These are phyloP conservation scores for Drosophila asahinai DNA, from an alignment of 1,140 invertebrate species.

Conservation along the genomic window DNA sequence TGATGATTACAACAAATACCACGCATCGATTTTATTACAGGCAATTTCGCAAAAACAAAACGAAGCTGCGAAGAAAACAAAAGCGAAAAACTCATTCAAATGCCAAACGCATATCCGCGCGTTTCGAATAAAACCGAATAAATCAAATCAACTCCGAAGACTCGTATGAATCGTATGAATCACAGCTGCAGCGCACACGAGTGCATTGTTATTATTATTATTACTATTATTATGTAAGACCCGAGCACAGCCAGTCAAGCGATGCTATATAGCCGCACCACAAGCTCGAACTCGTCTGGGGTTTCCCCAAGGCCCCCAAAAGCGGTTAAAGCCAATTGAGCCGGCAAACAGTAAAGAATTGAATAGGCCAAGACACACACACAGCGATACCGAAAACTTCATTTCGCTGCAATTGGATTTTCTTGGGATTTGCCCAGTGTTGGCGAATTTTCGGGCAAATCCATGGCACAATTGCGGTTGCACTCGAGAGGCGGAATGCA, in stretches of 20 bases:
- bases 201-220: constrained; percentile 51
- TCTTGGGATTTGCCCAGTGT: constrained; percentile 54
- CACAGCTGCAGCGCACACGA: constrained; percentile 32
- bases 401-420: constrained; percentile 31
- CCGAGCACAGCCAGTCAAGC: constrained; percentile 35
- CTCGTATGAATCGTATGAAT: constrained; percentile 30
- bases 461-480: constrained; percentile 57
- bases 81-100: constrained; percentile 42
- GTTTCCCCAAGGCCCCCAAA: constrained; percentile 75
- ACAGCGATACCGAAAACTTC: constrained; percentile 24
- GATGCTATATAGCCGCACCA: constrained; percentile 11
- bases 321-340: constrained; percentile 47
- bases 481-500: constrained; percentile 21
- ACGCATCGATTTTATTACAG: constrained; percentile 50
- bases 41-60: constrained; percentile 72
- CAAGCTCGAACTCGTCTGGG: constrained; percentile 50
- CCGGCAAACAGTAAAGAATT: constrained; percentile 62
- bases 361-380: constrained; percentile 45
- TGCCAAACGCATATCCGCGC: constrained; percentile 10
- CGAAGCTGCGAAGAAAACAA: constrained; percentile 52
- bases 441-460: constrained; percentile 55
- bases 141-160: constrained; percentile 34
- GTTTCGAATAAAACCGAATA: constrained; percentile 37
- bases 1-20: constrained; percentile 61
- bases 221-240: constrained; percentile 60